Evolutionary conservation across 2,113 vertebrate genomes (phyloP).

Genomic region (Ochotona princeps): DNA sequence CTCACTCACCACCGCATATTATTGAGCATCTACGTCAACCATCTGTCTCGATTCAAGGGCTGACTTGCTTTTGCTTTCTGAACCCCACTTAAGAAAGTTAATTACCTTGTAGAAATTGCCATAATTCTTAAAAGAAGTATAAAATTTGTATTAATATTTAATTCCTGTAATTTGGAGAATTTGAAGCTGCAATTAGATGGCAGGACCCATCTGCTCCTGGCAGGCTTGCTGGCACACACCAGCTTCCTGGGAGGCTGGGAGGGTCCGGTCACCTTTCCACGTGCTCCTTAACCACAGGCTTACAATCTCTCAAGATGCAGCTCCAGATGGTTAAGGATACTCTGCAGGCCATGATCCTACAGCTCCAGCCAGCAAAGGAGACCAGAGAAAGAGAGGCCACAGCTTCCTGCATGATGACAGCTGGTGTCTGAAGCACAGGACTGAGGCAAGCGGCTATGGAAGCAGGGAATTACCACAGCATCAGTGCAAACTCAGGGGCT

Average conservation of each 20-base stretch:
- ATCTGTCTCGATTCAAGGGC: background rate
- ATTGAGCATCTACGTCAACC: background rate
- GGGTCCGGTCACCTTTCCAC: conserved; percentile 83
- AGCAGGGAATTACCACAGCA: conserved; percentile 41
- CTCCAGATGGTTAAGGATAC: conserved; percentile 91
- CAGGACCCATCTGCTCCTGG: conserved; percentile 88
- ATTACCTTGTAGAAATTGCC: conserved; percentile 60
- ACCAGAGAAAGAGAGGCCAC: conserved; percentile 84
- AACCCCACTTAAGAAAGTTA: conserved; percentile 3
- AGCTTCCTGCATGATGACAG: conserved; percentile 90
- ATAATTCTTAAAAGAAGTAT: conserved; percentile 60
- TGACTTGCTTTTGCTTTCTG: background rate
- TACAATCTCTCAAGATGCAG: conserved; percentile 92
- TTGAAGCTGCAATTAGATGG: conserved; percentile 87
- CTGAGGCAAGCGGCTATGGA: conserved; percentile 84
- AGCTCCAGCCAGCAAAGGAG: conserved; percentile 90
- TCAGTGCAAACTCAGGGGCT: conserved; percentile 35
- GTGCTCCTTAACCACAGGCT: conserved; percentile 88
- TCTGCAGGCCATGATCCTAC: conserved; percentile 86
- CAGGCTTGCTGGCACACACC: conserved; percentile 80
- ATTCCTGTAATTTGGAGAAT: conserved; percentile 89
- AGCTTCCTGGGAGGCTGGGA: conserved; percentile 76
- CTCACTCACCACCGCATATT: background rate
- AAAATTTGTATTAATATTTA: conserved; percentile 91
- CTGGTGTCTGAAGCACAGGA: conserved; percentile 84